phyloP scores from a whole-genome alignment of 2,113 vertebrate genomes.

The Anseranas semipalmata region DNA sequence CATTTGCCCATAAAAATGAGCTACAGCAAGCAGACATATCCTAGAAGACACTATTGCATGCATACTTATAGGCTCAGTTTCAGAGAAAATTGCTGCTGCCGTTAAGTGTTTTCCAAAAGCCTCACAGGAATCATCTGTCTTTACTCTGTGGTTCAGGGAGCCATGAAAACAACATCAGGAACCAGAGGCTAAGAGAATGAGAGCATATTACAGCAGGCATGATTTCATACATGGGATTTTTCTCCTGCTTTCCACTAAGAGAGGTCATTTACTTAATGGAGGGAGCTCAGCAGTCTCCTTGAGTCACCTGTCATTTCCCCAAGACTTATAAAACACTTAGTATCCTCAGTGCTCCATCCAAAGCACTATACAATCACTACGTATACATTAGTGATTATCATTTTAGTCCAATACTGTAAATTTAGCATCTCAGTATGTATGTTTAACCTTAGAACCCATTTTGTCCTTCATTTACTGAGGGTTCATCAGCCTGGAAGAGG shows the following conservation, averaged over 20 bases:
- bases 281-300: background rate
- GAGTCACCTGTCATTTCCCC: background rate
- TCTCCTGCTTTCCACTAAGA: background rate
- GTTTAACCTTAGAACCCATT: background rate
- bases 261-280: background rate
- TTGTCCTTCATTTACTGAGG: background rate
- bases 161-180: background rate
- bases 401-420: background rate
- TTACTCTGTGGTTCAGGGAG: background rate
- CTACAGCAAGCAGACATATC: fast-evolving
- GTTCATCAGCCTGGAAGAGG: background rate
- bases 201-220: background rate
- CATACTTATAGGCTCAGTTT: fast-evolving
- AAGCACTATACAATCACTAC: background rate
- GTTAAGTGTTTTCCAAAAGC: background rate
- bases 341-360: background rate
- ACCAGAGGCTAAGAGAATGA: background rate
- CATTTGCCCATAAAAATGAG: background rate
- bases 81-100: background rate
- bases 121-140: background rate
- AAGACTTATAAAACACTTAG: background rate
- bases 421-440: background rate
- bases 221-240: background rate
- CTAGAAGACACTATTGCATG: background rate
- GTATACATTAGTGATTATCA: background rate